These are phyloP conservation scores for Pseudochirops corinnae DNA, from an alignment of 2,797 vertebrate genomes.

Conservation along the genomic window DNA sequence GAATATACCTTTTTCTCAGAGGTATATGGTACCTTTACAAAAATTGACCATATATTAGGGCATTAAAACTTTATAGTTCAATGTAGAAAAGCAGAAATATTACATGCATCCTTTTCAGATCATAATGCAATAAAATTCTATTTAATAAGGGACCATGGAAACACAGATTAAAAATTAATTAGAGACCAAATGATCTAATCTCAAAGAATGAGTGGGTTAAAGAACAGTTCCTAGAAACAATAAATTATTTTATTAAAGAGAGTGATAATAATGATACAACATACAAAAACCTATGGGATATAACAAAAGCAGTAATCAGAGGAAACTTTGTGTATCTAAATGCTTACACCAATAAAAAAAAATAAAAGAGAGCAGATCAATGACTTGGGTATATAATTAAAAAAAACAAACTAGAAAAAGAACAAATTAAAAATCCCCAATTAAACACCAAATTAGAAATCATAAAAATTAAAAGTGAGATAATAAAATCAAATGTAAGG, in stretches of 20 bases:
- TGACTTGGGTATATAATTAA: background rate
- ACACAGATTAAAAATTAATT: background rate
- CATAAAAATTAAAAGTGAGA: background rate
- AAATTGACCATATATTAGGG: background rate
- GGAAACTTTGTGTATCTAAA: too few relatives aligned
- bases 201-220: background rate
- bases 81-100: background rate
- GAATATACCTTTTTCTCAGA: background rate
- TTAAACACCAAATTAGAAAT: background rate
- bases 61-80: background rate
- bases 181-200: background rate
- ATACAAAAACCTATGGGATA: background rate
- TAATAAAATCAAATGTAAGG: background rate
- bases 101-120: background rate
- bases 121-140: background rate
- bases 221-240: background rate
- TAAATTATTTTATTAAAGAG: background rate
- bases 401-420: background rate
- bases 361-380: background rate
- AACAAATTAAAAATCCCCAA: background rate
- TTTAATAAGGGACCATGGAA: background rate
- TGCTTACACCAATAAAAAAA: background rate
- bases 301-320: background rate
- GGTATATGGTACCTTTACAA: background rate
- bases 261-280: background rate